Evolutionary conservation across 2,113 vertebrate genomes (phyloP), one percentile per base, ranked within the genome.

Genomic region (Halcyon senegalensis): DNA sequence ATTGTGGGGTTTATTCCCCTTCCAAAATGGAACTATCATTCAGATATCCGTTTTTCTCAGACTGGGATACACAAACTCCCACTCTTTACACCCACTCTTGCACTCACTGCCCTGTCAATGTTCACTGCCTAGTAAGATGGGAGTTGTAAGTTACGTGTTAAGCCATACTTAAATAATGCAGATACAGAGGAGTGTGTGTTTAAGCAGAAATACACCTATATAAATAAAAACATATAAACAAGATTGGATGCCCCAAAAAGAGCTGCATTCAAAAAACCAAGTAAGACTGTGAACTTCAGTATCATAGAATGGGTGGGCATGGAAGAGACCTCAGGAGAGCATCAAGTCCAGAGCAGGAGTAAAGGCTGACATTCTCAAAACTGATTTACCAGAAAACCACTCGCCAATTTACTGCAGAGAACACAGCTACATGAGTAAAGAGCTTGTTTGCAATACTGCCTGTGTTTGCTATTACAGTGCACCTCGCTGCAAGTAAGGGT

Each of bases 71-170:
- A 13, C 10, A 53, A 81, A 87, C 23, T 59, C 33, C 46, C 27
- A 39, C 19, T 33, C 37, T 59, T 78, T 18, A 37, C 3, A 1
- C 24, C 23, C 43, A 39, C 11, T 14, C 17, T 28, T 73, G 20
- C 9, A 48, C 7, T 62, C 11, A 1, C 9, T 64, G 63, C 18
- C 37, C 23, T 59, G 28, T 9, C 17, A 11, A 78, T 70, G 28
- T n/a, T 78, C 43, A 59, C 35, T 64, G 25, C 30, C 43, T 28
- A 14, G 23, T 43, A 69, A 35, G 62, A 51, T 9, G 30, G 30
- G 24, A 67, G 24, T 2, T n/a, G 8, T 13, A 64, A 92, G 33
- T 23, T 68, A 51, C 0, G 0, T 20, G 19, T 17, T 68, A 64
- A 63, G 79, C 48, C 53, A 79, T 11, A 43, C 3, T 48, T 48